Evolutionary conservation across 23 tunicate genomes (phyloP).

Genomic region (Ascidia mentula): DNA sequence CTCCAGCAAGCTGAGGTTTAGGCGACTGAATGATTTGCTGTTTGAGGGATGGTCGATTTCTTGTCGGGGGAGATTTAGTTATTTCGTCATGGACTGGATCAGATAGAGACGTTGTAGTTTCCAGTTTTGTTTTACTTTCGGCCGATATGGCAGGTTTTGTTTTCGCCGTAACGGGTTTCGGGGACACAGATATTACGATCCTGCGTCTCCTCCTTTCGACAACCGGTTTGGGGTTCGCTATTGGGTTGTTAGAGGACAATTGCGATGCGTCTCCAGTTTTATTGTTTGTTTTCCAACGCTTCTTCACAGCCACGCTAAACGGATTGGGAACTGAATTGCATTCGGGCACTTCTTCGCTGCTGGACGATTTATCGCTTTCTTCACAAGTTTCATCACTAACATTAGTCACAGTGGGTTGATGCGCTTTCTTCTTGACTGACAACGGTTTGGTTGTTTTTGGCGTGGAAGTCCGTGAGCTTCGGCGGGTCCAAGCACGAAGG

Average conservation of each 20-base stretch:
- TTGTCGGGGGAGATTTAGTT: neutral
- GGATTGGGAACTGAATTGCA: neutral
- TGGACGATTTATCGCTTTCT: neutral
- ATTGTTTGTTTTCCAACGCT: slow-evolving; percentile 2
- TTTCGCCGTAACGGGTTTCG: neutral
- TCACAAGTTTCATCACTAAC: neutral
- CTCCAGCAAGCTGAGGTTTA: neutral
- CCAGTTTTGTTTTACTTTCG: neutral
- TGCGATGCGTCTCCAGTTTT: too few species aligned
- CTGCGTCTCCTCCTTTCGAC: neutral
- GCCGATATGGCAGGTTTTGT: neutral
- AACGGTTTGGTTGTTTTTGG: neutral
- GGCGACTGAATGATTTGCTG: neutral
- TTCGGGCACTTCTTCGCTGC: too few species aligned
- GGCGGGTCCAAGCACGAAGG: neutral
- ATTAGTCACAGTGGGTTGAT: neutral
- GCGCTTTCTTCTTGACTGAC: neutral
- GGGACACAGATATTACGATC: neutral
- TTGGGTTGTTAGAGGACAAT: neutral
- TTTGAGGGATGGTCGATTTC: neutral
- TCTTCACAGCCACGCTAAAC: neutral
- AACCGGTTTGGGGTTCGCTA: neutral
- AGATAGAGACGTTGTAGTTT: neutral
- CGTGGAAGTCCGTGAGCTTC: neutral
- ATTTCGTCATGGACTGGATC: neutral